phyloP scores from a whole-genome alignment of 1,140 invertebrate genomes.

The Drosophila obscura region DNA sequence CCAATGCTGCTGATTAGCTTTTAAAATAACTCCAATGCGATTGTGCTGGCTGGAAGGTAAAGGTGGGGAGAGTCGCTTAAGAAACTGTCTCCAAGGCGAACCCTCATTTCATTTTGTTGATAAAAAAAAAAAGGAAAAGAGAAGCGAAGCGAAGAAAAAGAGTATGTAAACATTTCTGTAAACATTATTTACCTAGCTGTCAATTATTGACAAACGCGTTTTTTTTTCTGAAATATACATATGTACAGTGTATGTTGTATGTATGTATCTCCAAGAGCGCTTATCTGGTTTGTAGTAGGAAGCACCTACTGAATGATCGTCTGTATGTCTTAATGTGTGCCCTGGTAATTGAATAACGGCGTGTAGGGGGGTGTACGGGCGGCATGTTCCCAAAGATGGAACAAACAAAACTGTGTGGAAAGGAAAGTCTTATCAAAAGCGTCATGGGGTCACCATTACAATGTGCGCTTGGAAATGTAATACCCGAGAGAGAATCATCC shows the following conservation, averaged over 20 bases:
- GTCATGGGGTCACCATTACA: conserved; percentile 42
- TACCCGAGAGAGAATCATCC: conserved; percentile 31
- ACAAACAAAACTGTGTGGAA: conserved; percentile 16
- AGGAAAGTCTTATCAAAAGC: conserved; percentile 60
- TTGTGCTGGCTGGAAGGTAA: conserved; percentile 2
- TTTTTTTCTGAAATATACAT: conserved; percentile 21
- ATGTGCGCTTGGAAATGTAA: conserved; percentile 30
- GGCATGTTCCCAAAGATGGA: conserved; percentile 1
- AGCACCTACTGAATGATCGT: conserved; percentile 42
- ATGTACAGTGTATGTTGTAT: conserved; percentile 1
- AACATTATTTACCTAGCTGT: conserved; percentile 73
- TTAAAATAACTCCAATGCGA: conserved; percentile 19
- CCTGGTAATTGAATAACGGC: conserved; percentile 33
- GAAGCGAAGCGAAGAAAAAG: conserved; percentile 10
- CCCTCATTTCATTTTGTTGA: conserved; percentile 23
- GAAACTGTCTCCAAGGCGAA: conserved; percentile 7
- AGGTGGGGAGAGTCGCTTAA: conserved; percentile 3
- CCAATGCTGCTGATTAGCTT: conserved; percentile 49
- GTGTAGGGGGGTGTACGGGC: too few species aligned
- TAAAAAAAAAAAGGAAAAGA: conserved; percentile 16
- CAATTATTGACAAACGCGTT: conserved; percentile 74
- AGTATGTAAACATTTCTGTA: conserved; percentile 54
- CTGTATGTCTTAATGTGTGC: conserved; percentile 8
- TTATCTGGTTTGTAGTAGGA: conserved; percentile 25
- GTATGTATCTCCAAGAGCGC: not conserved